A percentile compares a stretch with the other conserved stretches of the same genome.
Evolutionary conservation across 64 coral and sea anemone species (phyloP).

Genomic region (Pachyseris speciosa): DNA sequence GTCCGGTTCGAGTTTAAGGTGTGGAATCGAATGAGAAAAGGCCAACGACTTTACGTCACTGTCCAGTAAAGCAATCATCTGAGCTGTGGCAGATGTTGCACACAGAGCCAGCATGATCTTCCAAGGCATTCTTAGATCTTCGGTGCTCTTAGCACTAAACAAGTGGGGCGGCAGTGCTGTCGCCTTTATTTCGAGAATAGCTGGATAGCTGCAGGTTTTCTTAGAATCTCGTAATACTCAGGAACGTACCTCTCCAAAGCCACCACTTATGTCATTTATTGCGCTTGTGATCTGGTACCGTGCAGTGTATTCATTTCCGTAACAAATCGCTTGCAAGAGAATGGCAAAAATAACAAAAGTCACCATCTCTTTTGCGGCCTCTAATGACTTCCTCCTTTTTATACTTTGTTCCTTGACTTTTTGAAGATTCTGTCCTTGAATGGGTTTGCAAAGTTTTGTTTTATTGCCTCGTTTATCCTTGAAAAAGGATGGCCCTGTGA

Average conservation of each 20-base stretch:
- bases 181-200: neutral
- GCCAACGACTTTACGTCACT: too few species aligned
- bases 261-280: constrained; percentile 9
- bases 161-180: too few species aligned
- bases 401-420: constrained; percentile 34
- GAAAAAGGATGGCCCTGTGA: constrained; percentile 41
- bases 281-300: constrained; percentile 18
- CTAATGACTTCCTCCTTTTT: constrained; percentile 54
- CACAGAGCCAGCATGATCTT: too few species aligned
- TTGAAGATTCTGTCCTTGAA: constrained; percentile 22
- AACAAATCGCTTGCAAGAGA: constrained; percentile 56
- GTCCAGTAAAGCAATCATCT: too few species aligned
- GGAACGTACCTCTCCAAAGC: constrained; percentile 73
- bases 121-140: too few species aligned
- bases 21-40: too few species aligned
- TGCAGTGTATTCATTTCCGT: constrained; percentile 58
- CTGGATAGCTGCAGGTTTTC: neutral
- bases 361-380: constrained; percentile 45
- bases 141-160: too few species aligned
- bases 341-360: constrained; percentile 50
- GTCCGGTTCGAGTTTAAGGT: too few species aligned
- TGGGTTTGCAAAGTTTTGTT: neutral
- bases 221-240: too few species aligned
- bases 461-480: constrained; percentile 3
- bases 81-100: too few species aligned